These are phyloP conservation scores for Balaenoptera acutorostrata DNA, from an alignment of 2,113 vertebrate genomes.

Conservation along the genomic window DNA sequence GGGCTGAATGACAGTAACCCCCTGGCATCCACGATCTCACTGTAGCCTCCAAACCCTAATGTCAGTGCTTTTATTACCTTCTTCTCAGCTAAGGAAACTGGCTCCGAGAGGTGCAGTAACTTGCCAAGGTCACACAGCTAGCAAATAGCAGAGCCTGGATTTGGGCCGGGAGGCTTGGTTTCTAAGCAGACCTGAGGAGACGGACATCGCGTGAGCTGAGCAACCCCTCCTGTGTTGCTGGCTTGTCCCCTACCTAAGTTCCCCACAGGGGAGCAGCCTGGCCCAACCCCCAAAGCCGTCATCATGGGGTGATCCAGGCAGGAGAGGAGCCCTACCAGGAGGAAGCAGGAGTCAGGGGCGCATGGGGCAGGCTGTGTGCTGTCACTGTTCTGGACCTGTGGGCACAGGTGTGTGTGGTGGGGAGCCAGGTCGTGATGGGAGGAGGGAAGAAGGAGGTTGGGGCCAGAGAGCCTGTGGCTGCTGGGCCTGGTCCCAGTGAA, in stretches of 20 bases:
- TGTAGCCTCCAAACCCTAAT: neutral
- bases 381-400: neutral
- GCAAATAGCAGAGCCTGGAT: neutral
- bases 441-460: neutral
- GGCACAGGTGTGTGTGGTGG: neutral
- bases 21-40: neutral
- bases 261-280: neutral
- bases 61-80: neutral
- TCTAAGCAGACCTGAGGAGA: neutral
- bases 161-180: neutral
- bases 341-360: neutral
- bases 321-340: neutral
- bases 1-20: neutral
- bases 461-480: neutral
- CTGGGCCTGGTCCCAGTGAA: neutral
- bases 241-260: neutral
- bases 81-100: neutral
- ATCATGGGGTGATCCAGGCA: neutral
- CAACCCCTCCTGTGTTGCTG: neutral
- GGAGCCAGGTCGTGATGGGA: neutral
- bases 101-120: neutral
- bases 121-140: neutral
- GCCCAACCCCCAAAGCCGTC: neutral
- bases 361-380: neutral
- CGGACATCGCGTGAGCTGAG: accelerated